Evolutionary conservation across 2,888 invertebrate genomes (phyloP).

Genomic region (Heliconius ethilla): DNA sequence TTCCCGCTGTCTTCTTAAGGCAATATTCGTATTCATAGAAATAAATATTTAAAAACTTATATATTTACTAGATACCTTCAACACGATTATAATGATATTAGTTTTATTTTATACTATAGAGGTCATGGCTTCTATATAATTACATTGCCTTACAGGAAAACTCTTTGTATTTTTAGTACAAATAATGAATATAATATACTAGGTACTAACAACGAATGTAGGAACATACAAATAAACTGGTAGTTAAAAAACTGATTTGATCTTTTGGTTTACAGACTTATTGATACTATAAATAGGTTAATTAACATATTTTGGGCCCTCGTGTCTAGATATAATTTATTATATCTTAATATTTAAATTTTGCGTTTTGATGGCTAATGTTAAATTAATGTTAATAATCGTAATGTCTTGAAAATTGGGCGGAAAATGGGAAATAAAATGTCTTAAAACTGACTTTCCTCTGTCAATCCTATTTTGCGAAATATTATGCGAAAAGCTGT

Average conservation of each 20-base stretch:
- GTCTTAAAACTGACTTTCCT: too few relatives aligned
- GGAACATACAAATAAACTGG: background rate
- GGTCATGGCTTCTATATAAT: background rate
- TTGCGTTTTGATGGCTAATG: too few relatives aligned
- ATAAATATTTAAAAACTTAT: too few relatives aligned
- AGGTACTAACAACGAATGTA: background rate
- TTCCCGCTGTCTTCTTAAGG: too few relatives aligned
- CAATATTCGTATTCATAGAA: too few relatives aligned
- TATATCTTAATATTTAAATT: too few relatives aligned
- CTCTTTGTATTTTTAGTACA: background rate
- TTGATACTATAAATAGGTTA: background rate
- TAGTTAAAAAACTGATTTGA: background rate
- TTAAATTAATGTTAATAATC: too few relatives aligned
- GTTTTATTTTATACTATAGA: conserved; percentile 17
- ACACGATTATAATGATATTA: background rate
- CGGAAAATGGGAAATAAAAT: too few relatives aligned
- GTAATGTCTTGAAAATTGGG: too few relatives aligned
- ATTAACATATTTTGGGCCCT: background rate
- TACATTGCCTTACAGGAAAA: background rate
- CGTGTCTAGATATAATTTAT: too few relatives aligned
- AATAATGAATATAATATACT: background rate
- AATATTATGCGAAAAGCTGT: too few relatives aligned
- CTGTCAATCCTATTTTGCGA: too few relatives aligned
- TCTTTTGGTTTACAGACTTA: background rate
- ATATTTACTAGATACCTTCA: background rate